Base-by-base conservation (phyloP, 1,140 invertebrate species). In the Drosophila truncata region DNA sequence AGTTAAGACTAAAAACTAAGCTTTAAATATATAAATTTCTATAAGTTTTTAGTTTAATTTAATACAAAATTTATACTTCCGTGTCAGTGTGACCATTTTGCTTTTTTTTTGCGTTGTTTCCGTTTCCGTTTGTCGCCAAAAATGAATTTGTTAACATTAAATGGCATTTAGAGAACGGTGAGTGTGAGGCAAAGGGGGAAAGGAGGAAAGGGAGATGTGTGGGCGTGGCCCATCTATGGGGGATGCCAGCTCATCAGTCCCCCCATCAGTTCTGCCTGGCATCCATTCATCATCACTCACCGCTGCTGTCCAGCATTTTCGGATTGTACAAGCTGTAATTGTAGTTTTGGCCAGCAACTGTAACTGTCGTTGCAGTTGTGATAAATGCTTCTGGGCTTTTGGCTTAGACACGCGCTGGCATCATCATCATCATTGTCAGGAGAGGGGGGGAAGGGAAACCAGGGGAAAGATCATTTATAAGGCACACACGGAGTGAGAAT, bases 71-170 rank as follows among this genome's bases (percentile, higher is more conserved):
- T 2, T 46, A 25, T 16, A 13, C 41, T 44, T 20, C 11, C 6
- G 18, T 76, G 3, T 18, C 52, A n/a, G 69, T 60, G 61, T 57
- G 52, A 27, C 39, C 39, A 76, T 37, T 65, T 55, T 76, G 44
- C 60, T 58, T 37, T 8, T 58, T 37, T 8, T 66, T 37, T 73
- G 77, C 67, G 39, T 74, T 63, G 62, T 64, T 85, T 80, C 71
- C 77, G 67, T 77, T 73, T 86, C 74, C 79, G 79, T 75, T 87
- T 82, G 83, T 87, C 79, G 82, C 70, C 70, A 79, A 79, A 82
- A 82, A 82, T 86, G 80, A 72, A 80, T 87, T 87, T 87, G 83
- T 83, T 86, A 82, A 79, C 82, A 82, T 79, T 87, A 77, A 86
- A 82, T 82, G 82, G 69, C 78, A 78, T 67, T 75, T 69, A 52